Base-by-base conservation (phyloP, 2,797 vertebrate genomes). In the Somateria mollissima region DNA sequence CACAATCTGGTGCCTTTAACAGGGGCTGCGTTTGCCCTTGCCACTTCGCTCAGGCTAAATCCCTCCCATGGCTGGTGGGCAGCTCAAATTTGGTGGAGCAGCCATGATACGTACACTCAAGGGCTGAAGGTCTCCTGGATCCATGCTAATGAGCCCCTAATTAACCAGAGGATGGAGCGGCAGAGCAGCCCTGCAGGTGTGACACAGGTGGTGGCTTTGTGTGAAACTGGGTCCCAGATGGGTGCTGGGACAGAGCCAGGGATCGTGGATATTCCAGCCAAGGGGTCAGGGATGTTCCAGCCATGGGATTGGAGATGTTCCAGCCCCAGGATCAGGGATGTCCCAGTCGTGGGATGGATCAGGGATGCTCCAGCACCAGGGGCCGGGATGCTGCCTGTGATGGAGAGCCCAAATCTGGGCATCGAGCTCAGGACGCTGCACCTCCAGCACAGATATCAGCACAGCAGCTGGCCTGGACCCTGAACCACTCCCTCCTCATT, bases 391-490 rank as follows among this genome's bases (percentile, higher is more conserved):
- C 6, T 54, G 18, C 10, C 16, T 13, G 32, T 6, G 39, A 43
- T 7, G 18, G 10, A 32, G 15, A 80, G 6, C 79, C 69, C 47
- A 51, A 25, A 51, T 30, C 24, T 27, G 54, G 56, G n/a, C 65
- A 56, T 24, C 25, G 8, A 12, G 17, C 47, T 62, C 5, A 0
- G 4, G 10, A 15, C 34, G 27, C 71, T 0, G 0, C 56, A 57
- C 41, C 51, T 70, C 43, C 57, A 45, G 20, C 30, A 32, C 39
- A 43, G 20, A 6, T 32, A 28, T 8, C 30, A 19, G 28, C 17
- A 45, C 9, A 24, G 24, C 56, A 15, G 49, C 67, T 32, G 36
- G 18, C 49, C 54, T 34, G 19, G 73, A 43, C 39, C 49, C 37
- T 21, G 5, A n/a, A 0, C 11, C 34, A 11, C 8, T 4, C 34